Conservation (phyloP, 2,797 vertebrate species). For the Ceryle rudis region DNA sequence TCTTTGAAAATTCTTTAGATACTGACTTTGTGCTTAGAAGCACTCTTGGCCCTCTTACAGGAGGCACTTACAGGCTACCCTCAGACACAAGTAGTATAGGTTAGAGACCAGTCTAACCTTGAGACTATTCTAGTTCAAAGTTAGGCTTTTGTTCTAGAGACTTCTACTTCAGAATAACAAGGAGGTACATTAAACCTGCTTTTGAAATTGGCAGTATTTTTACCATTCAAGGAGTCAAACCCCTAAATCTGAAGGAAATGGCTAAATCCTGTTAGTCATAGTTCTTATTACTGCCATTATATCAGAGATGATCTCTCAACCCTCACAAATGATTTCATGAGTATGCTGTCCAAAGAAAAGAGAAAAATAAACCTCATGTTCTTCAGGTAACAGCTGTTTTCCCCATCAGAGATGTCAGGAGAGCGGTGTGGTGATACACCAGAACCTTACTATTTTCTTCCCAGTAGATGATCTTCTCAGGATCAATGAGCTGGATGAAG, state of each 20-base stretch:
- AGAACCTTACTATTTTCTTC: background rate
- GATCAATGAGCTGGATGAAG: too few relatives aligned
- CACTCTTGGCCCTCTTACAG: background rate
- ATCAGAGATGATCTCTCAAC: background rate
- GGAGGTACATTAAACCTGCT: background rate
- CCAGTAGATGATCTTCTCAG: background rate
- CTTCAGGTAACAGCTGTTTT: background rate
- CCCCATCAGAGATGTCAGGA: background rate
- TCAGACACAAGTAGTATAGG: background rate
- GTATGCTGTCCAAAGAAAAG: background rate
- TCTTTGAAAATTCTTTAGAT: background rate
- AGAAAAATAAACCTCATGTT: background rate
- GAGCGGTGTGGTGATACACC: background rate
- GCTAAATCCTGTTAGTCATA: background rate
- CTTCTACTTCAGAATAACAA: background rate
- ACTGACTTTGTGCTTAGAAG: background rate
- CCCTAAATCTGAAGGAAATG: background rate
- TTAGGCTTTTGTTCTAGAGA: background rate
- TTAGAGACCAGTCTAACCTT: background rate
- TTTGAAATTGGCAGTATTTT: background rate
- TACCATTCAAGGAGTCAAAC: background rate
- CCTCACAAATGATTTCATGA: rapidly evolving
- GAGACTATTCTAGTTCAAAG: background rate
- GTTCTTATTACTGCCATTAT: background rate
- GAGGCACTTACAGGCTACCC: background rate